Base-by-base conservation (phyloP, 2,888 invertebrate genomes). In the Dryadula phaetusa region DNA sequence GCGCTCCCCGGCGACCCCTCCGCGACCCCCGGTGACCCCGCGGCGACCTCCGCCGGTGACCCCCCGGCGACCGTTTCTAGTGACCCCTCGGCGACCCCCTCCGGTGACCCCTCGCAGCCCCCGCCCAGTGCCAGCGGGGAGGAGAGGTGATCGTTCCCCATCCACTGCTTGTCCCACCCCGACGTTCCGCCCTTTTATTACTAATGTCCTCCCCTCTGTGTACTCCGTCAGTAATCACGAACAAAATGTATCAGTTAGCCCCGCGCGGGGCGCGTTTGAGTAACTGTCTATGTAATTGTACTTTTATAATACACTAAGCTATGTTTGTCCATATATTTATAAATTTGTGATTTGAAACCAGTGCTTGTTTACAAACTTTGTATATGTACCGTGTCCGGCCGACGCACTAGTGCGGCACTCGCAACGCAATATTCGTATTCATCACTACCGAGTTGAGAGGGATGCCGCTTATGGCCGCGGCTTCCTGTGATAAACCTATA, bases 1-100 rank as follows among this genome's bases (percentile, higher is more conserved):
- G 56, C 40, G 28, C 54, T 56, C 16, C 16, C 46, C 44, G 28
- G 53, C 12, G 60, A 60, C 58, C 37, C 54, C 62, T 64, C 64
- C 44, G 47, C 40, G 18, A 34, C 12, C 12, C 32, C 6, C 34
- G n/a, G n/a, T n/a, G n/a, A n/a, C n/a, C n/a, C n/a, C n/a, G n/a
- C 25, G 25, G 7, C 25, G 7, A 7, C 25, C 6, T n/a, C n/a
- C 8, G n/a, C n/a, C 12, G n/a, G 25, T 3, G 40, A 5, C 46
- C 32, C 62, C 61, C 20, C 66, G 40, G 32, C n/a, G n/a, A n/a
- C n/a, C n/a, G n/a, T n/a, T n/a, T 37, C 22, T 32, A 7, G 14
- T 6, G 20, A 37, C 16, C 20, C 40, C 40, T n/a, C 56, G 20
- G 2, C 1, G 53, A 37, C n/a, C 56, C 40, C 18, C 42, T 40